Base-by-base conservation (phyloP, 2,113 vertebrate genomes). In the Brachypteracias leptosomus region DNA sequence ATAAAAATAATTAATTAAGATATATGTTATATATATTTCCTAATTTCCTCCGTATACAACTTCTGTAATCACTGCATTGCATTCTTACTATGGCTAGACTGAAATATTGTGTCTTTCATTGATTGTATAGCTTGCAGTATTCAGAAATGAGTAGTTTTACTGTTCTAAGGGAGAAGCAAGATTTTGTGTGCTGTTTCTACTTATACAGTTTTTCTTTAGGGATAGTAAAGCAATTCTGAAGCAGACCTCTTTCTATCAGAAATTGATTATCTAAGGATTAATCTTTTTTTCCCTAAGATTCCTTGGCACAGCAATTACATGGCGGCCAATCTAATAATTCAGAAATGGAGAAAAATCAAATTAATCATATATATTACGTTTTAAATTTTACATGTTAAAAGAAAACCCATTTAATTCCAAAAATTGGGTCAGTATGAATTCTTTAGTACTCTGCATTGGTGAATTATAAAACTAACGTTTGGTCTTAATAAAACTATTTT, bases 391-490 rank as follows among this genome's bases (percentile, higher is more conserved):
- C 40, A 78, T 16, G 88, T 35, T 51, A 89, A 72, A 83, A 89
- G 35, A 70, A 89, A 95, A 88, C 79, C 33, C n/a, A 85, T 89
- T 89, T 88, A 95, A 86, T 61, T 88, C 29, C 13, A 51, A 94
- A 95, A 96, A 95, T 71, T 66, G 44, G 92, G 9, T 7, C 40
- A 38, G 28, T 25, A 36, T 67, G 24, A 78, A 75, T 86, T 82
- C 70, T 68, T 96, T 88, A 88, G 14, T 63, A 59, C 21, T 85
- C 21, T n/a, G n/a, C n/a, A n/a, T 57, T 4, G 3, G 14, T 73
- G 36, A 80, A 74, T 89, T 92, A 79, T 85, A 92, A 95, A 91
- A 28, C 35, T 89, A 55, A 6, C 1, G 9, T 88, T 96, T 89
- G 46, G 11, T 89, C 54, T 79, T 84, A 57, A 83, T 46, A 88